These are phyloP conservation scores for Lepus europaeus DNA, from an alignment of 2,113 vertebrate species.

Conservation along the genomic window DNA sequence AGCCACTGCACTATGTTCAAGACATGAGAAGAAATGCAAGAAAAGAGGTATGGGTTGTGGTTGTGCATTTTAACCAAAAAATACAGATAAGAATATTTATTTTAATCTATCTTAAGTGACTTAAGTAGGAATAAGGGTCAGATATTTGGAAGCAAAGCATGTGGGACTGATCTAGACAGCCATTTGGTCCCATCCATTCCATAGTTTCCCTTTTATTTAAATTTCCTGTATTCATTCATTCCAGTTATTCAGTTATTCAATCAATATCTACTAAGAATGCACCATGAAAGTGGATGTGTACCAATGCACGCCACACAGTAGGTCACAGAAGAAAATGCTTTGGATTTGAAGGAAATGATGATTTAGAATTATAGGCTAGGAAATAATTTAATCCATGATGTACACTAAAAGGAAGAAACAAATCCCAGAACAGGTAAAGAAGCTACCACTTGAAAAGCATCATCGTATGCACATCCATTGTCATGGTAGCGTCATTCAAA, in stretches of 20 bases:
- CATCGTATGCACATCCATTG: not conserved
- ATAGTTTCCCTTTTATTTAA: constrained; percentile 32
- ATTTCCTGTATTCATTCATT: not conserved
- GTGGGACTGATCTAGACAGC: not conserved
- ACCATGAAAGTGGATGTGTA: not conserved
- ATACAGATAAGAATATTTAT: not conserved
- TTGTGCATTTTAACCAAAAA: not conserved
- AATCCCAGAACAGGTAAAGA: not conserved
- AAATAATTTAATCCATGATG: not conserved
- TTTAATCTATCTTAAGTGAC: not conserved
- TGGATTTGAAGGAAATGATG: not conserved
- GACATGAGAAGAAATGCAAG: not conserved
- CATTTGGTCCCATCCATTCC: not conserved
- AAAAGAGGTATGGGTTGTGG: not conserved
- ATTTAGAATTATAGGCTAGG: not conserved
- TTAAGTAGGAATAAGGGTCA: not conserved
- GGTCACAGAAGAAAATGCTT: not conserved
- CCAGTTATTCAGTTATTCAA: not conserved
- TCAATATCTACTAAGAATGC: not conserved
- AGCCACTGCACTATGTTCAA: not conserved
- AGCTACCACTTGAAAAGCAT: not conserved
- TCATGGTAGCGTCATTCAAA: not conserved
- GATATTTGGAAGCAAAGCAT: constrained; percentile 47
- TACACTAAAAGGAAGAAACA: not conserved
- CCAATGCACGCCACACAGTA: not conserved